Evolutionary conservation across 2,797 vertebrate genomes (phyloP).

Genomic region (Luscinia megarhynchos): DNA sequence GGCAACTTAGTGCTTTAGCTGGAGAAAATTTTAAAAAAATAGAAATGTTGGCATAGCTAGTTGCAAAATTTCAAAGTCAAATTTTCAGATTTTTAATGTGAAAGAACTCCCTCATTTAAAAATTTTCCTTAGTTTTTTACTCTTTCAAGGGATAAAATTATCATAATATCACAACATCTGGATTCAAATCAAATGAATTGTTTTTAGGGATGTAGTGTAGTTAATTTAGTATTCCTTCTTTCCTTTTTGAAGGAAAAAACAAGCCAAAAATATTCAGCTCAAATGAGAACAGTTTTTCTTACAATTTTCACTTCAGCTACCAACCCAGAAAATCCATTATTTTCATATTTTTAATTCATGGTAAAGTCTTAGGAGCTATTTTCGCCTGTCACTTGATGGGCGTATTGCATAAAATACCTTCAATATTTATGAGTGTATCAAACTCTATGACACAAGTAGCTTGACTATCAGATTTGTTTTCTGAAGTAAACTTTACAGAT

Average conservation of each 20-base stretch:
- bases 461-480: slow-evolving; percentile 51
- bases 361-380: slow-evolving; percentile 54
- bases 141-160: neutral
- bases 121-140: neutral
- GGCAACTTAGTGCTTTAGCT: neutral
- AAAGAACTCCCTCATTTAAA: neutral
- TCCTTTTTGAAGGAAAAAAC: neutral
- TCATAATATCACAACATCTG: neutral
- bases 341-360: slow-evolving; percentile 70
- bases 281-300: neutral
- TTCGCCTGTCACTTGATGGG: slow-evolving; percentile 55
- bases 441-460: slow-evolving; percentile 33
- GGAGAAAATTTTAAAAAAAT: neutral
- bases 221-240: slow-evolving; percentile 14
- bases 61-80: neutral
- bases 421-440: slow-evolving; percentile 64
- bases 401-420: slow-evolving; percentile 56
- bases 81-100: neutral
- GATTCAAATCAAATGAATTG: neutral
- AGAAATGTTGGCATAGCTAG: neutral
- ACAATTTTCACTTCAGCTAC: slow-evolving; percentile 37
- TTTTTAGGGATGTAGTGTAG: neutral
- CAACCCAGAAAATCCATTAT: slow-evolving; percentile 60
- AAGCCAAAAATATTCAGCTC: slow-evolving; percentile 19
- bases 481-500: slow-evolving; percentile 43